Base-by-base conservation (phyloP, 1,140 invertebrate genomes). In the Idris sp. region DNA sequence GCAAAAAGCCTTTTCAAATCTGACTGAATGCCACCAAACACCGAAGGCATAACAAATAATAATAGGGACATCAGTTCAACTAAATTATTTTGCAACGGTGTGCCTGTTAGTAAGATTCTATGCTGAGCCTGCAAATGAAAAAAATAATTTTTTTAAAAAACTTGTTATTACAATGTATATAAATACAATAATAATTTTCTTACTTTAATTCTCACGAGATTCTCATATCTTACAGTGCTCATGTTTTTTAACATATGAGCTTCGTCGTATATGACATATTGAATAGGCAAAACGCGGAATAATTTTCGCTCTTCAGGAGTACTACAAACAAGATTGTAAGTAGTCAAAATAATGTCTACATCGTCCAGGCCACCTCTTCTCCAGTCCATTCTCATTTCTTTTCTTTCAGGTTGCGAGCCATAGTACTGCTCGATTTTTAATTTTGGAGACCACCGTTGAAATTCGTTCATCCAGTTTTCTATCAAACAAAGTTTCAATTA, bases 191-290 rank as follows among this genome's bases (percentile, higher is more conserved):
- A n/a, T n/a, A n/a, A n/a, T n/a, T n/a, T n/a, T n/a, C n/a, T n/a
- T 86, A 95, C 94, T 82, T 93, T 95, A 33, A 98, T 95, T 78
- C 92, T 93, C 76, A 97, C 93, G 8, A 99, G 89, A 83, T 95
- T 94, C 77, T 96, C 92, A 80, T 97, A 99, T 78, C 97, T 89
- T 62, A 93, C 91, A 3, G 96, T 96, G 26, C 92, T 92, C 96
- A 98, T 98, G 84, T 98, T 99, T 85, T 99, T 98, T 4, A 99
- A 87, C 96, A 98, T 97, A 79, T 99, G 97, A 0, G 96, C 97
- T 85, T 99, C 97, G 86, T 99, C 97, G 84, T 98, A 98, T 16
- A 99, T 90, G 0, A 97, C 94, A 82, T 98, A 98, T 79, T 97
- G 92, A 80, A 98, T 92, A 10, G 91, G 90, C 41, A 96, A 92